Conservation (phyloP, 35 echinoderm and acorn worm genomes). For the Ophioderma brevispina region DNA sequence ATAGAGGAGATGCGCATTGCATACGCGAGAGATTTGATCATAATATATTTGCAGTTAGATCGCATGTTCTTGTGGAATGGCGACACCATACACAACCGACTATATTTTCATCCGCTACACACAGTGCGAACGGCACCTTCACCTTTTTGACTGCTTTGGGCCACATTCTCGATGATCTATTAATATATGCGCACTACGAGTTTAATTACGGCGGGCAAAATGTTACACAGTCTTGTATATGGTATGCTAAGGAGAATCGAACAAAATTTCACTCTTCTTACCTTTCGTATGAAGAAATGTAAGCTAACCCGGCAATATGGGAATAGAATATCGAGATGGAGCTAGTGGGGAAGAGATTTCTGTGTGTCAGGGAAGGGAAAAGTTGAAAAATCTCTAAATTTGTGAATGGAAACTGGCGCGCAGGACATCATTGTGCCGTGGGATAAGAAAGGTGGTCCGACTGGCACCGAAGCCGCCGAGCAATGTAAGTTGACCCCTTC, state of each 20-base stretch:
- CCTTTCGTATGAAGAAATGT: slow-evolving; percentile 56
- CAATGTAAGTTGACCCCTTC: slow-evolving; percentile 18
- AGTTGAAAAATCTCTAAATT: slow-evolving; percentile 86
- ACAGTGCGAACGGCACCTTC: slow-evolving; percentile 22
- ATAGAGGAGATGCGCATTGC: too few relatives aligned
- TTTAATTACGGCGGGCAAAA: slow-evolving; percentile 46
- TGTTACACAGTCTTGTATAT: background rate
- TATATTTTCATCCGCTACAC: background rate
- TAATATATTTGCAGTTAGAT: too few relatives aligned
- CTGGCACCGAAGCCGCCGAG: slow-evolving; percentile 63
- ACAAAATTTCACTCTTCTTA: slow-evolving; percentile 17
- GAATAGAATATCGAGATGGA: slow-evolving; percentile 99
- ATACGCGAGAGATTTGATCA: too few relatives aligned
- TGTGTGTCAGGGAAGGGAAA: slow-evolving; percentile 80
- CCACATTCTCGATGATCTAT: slow-evolving; percentile 47
- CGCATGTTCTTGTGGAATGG: too few relatives aligned
- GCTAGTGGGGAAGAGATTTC: slow-evolving; percentile 99
- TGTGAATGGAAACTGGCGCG: slow-evolving; percentile 93
- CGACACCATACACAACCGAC: background rate
- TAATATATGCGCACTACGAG: slow-evolving; percentile 74
- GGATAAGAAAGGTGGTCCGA: slow-evolving; percentile 75
- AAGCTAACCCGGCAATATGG: slow-evolving; percentile 86
- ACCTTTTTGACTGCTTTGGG: slow-evolving; percentile 46
- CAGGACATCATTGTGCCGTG: slow-evolving; percentile 92
- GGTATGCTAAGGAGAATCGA: background rate